Percentiles rank a stretch among this genome's conserved stretches.
Conservation (phyloP, 2,113 vertebrate genomes). For the Centropristis striata region DNA sequence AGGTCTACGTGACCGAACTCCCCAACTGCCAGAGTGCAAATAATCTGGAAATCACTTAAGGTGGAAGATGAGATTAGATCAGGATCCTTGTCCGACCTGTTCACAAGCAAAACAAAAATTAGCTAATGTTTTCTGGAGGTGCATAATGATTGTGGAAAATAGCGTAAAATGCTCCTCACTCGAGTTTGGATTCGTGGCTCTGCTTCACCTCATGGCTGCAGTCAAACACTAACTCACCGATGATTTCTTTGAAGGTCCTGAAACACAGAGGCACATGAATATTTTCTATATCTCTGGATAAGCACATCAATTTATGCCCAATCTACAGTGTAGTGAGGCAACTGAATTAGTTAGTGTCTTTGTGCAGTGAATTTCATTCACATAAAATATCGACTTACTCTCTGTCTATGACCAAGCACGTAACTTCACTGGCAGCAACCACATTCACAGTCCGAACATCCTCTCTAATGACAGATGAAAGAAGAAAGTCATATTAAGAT, state of each 20-base stretch:
- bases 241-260: conserved; percentile 77
- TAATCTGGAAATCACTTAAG: conserved; percentile 81
- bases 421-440: conserved; percentile 75
- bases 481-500: background rate
- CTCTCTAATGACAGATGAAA: conserved; percentile 72
- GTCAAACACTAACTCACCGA: conserved; percentile 60
- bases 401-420: conserved; percentile 81
- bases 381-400: conserved; percentile 74
- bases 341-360: background rate
- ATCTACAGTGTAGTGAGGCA: background rate
- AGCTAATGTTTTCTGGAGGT: background rate
- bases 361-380: background rate
- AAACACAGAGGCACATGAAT: conserved; percentile 9
- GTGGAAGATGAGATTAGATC: conserved; percentile 55
- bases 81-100: conserved; percentile 68
- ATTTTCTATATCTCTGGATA: background rate
- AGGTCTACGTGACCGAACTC: conserved; percentile 82
- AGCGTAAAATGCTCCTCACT: conserved; percentile 63
- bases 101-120: conserved; percentile 24
- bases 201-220: conserved; percentile 44
- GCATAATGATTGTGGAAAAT: background rate
- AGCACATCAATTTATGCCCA: background rate
- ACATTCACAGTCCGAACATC: conserved; percentile 71
- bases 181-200: conserved; percentile 41
- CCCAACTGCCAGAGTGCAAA: conserved; percentile 74